Evolutionary conservation across 2,113 vertebrate species (phyloP).

Genomic region (Mesocricetus auratus): DNA sequence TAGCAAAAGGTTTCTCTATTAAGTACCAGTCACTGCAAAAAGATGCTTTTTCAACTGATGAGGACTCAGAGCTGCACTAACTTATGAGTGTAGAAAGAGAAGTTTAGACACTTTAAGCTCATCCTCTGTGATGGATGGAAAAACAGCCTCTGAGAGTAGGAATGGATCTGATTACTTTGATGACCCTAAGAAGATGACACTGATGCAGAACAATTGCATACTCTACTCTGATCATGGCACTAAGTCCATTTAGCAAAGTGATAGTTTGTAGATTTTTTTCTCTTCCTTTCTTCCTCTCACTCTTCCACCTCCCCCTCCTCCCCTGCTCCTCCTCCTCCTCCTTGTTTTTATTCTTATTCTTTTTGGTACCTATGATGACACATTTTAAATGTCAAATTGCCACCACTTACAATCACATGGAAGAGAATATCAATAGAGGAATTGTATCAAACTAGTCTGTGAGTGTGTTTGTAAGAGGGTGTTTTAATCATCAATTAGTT

Average conservation of each 20-base stretch:
- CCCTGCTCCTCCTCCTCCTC: too few relatives aligned
- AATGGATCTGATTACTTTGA: neutral
- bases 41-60: neutral
- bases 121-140: neutral
- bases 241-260: neutral
- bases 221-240: neutral
- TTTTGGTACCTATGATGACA: neutral
- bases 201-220: neutral
- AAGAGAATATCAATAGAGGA: neutral
- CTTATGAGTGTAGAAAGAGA: rapidly evolving
- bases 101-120: neutral
- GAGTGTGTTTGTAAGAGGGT: neutral
- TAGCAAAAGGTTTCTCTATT: neutral
- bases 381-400: neutral
- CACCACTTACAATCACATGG: neutral
- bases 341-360: neutral
- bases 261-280: too few relatives aligned
- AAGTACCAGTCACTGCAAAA: neutral
- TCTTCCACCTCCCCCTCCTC: too few relatives aligned
- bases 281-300: too few relatives aligned
- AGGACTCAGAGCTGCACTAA: neutral
- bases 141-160: neutral
- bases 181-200: too few relatives aligned
- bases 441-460: neutral
- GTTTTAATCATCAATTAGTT: neutral